Base-by-base conservation (phyloP, 2,888 invertebrate species). In the Megamerina dolium region DNA sequence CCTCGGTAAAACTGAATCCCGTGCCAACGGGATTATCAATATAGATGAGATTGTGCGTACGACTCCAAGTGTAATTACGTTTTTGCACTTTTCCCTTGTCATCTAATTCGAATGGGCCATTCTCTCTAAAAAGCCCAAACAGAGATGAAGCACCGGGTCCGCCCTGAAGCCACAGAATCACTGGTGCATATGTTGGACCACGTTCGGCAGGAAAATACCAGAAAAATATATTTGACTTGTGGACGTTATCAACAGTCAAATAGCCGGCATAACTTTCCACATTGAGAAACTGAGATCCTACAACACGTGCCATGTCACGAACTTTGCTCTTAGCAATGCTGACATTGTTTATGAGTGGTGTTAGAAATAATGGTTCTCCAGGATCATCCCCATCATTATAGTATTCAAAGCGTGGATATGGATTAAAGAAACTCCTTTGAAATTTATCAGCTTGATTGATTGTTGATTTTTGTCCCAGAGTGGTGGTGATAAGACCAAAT, bases 21-120 rank as follows among this genome's bases (percentile, higher is more conserved):
- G 91, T 86, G 2, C 91, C 91, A 1, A 89, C 94, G 0, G 94
- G 94, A 68, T 91, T 94, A 66, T 95, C 94, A 43, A 95, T 85
- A 65, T 88, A 95, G 41, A 95, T 77, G 31, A 94, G 87, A 51
- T 69, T 61, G 29, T 88, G 87, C 9, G 80, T 80, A 30, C 78
- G 71, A 42, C 81, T 83, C 94, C 94, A 95, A 8, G 85, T 80
- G 56, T 83, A 84, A 55, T 85, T 78, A 30, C 89, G 77, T 50
- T 78, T 65, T 67, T 63, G 73, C 47, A 73, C 50, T 35, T 62
- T 63, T 16, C 66, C 70, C 5, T 67, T 60, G n/a, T 58, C 54
- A 37, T 75, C 75, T 1, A 84, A 75, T 37, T 65, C 59, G 53
- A 83, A 80, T 0, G 92, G 92, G 0, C 94, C 85, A 63, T 91